A percentile compares a stretch with the other conserved stretches of the same genome.
These are phyloP conservation scores for Malurus elegans DNA, from an alignment of 2,113 vertebrate genomes.

Conservation along the genomic window DNA sequence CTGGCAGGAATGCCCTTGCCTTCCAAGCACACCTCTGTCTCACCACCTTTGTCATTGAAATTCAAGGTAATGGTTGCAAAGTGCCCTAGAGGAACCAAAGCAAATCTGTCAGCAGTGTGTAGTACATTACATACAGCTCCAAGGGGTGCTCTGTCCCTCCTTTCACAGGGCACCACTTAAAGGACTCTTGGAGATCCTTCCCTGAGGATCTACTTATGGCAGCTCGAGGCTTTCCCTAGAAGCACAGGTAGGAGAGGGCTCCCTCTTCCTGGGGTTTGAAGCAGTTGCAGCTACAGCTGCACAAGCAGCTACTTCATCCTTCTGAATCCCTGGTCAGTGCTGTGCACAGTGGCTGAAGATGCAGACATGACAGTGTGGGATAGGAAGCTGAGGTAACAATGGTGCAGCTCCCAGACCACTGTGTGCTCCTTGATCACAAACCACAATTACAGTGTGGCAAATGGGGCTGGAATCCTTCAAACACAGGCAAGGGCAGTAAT, in stretches of 20 bases:
- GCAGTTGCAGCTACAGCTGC: not conserved
- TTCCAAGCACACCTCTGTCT: slow-evolving; percentile 84
- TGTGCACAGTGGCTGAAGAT: not conserved
- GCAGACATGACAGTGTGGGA: not conserved
- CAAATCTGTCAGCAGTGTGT: not conserved
- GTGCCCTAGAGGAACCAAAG: slow-evolving; percentile 77
- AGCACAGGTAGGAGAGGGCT: not conserved
- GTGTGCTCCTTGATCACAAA: accelerated
- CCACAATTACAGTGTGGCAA: not conserved
- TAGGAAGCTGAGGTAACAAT: not conserved
- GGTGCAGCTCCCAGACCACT: not conserved
- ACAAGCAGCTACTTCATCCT: not conserved
- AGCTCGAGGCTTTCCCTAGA: not conserved
- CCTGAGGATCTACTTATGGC: not conserved
- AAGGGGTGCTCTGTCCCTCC: not conserved
- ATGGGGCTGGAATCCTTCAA: not conserved
- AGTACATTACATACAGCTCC: no score
- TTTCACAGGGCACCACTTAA: not conserved
- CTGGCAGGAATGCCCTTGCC: slow-evolving; percentile 82
- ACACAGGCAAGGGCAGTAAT: not conserved
- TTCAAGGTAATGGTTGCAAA: slow-evolving; percentile 84
- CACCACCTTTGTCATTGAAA: slow-evolving; percentile 79
- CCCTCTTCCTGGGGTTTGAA: not conserved
- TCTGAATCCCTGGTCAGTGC: not conserved
- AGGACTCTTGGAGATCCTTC: not conserved